Evolutionary conservation across 2,113 vertebrate species (phyloP), one percentile per base, ranked within the genome.

Genomic region (Symphodus melops): DNA sequence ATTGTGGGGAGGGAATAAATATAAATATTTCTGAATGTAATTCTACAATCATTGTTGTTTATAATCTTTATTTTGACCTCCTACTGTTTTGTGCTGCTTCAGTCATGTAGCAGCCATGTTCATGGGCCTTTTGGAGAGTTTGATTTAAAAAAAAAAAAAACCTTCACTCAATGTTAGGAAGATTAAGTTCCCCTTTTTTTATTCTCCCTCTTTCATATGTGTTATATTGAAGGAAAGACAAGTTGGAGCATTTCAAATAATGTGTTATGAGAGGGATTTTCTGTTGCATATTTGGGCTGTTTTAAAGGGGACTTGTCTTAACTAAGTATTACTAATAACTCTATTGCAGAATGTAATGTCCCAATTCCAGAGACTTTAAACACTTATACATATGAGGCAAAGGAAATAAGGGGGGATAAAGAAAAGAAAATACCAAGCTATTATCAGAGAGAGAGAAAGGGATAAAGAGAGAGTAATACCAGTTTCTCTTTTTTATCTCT

Each of bases 291-390:
- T 72, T 3, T 0, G 52, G 66, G 66, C 48, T 82, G 61, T 77
- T 86, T 85, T 69, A 81, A 81, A 77, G 84, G 67, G 62, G 48
- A 59, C 79, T 83, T 82, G 81, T 67, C 36, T 77, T 59, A 6
- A 9, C 78, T 81, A 84, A 90, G 85, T 74, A 80, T 67, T 39
- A 57, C 66, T 65, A 75, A 69, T 80, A 82, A 79, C 59, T 70
- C 67, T 49, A 57, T 83, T 68, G 68, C 44, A 52, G 75, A 84
- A 83, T 83, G 42, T 62, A 77, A 52, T 72, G 59, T 71, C 59
- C 76, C 67, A 83, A 86, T 87, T 92, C 72, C 77, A 55, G 19
- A 48, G 72, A 79, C 71, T 77, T 79, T 83, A 55, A 83, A 70
- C 81, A 88, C 74, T 79, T 41, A 72, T 69, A 66, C 52, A 75